Evolutionary conservation across 2,888 invertebrate species (phyloP), one percentile per base, ranked within the genome.

Genomic region (Agrotis segetum): DNA sequence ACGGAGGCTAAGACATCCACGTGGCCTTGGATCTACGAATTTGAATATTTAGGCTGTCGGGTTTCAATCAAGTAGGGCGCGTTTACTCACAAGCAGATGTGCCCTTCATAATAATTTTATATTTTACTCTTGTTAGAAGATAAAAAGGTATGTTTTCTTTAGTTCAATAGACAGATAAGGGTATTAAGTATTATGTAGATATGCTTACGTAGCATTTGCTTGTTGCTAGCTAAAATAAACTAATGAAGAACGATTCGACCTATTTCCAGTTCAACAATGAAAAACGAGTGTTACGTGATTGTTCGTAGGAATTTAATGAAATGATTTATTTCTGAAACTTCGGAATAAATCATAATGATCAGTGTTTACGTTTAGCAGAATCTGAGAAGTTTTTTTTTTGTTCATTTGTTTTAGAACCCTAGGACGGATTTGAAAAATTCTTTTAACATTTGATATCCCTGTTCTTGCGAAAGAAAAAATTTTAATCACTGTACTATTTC

Each of bases 21-120:
- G 61, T 67, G 50, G 61, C 67, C 71, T 60, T 66, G 52, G 29
- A 53, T 44, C 50, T 59, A 13, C 13, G 21, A 72, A 81, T 73
- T 77, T 81, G 82, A 71, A 74, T 81, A 71, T 69, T 78, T 68
- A 77, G 68, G 46, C 34, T 49, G 60, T 53, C 34, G 72, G 66
- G 72, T 53, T 81, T 82, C 71, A 72, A 76, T 78, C 68, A 68
- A 60, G 69, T 67, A 40, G 29, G 52, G 46, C 49, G 71, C 52
- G 64, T 71, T 52, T 67, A 17, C 19, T 34, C 24, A 61, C 44
- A 29, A 67, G 44, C 62, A 74, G 77, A 67, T 77, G 80, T 68
- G 61, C 58, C 34, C 24, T 50, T 34, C 34, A 7, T 59, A 17
- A 50, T 64, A 46, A 62, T 24, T 24, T 52, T 58, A 50, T 62